Conservation (phyloP, 2,113 vertebrate species). For the Prolemur simus region DNA sequence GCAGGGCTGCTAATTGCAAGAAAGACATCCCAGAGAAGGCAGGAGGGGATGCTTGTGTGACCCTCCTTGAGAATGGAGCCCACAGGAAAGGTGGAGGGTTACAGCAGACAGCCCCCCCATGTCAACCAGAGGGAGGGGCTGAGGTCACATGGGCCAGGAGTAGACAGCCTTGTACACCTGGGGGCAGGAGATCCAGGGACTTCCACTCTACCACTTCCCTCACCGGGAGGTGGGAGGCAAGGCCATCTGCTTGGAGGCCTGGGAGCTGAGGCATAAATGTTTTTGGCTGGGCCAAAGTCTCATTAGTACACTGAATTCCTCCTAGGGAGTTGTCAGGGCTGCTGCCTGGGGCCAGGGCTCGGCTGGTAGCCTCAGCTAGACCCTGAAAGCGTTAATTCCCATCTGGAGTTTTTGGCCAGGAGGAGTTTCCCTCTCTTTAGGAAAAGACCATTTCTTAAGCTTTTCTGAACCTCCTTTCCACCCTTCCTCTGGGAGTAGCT, state of each 20-base stretch:
- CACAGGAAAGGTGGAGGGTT: too few species aligned
- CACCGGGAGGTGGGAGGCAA: not conserved
- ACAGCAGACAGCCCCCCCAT: not conserved
- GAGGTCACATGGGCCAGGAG: not conserved
- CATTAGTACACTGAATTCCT: not conserved
- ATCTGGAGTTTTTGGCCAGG: constrained; percentile 34
- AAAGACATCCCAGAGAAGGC: not conserved
- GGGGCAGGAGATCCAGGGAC: not conserved
- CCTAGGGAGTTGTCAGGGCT: not conserved
- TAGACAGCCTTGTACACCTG: not conserved
- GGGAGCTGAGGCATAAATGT: not conserved
- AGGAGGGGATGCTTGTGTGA: not conserved
- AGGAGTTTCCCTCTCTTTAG: constrained; percentile 41
- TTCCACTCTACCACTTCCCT: not conserved
- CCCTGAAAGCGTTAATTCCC: constrained; percentile 43
- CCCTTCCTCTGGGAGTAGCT: constrained; percentile 37
- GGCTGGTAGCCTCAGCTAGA: not conserved
- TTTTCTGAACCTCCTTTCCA: constrained; percentile 33
- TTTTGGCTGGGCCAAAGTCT: not conserved
- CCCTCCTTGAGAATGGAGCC: not conserved
- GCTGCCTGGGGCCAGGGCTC: not conserved
- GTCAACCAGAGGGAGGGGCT: not conserved
- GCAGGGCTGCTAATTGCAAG: not conserved
- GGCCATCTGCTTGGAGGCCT: not conserved
- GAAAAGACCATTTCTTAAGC: constrained; percentile 51